Percentiles rank a stretch among this genome's conserved stretches.
Evolutionary conservation across 2,797 vertebrate species (phyloP).

Genomic region (Vespertilio murinus): DNA sequence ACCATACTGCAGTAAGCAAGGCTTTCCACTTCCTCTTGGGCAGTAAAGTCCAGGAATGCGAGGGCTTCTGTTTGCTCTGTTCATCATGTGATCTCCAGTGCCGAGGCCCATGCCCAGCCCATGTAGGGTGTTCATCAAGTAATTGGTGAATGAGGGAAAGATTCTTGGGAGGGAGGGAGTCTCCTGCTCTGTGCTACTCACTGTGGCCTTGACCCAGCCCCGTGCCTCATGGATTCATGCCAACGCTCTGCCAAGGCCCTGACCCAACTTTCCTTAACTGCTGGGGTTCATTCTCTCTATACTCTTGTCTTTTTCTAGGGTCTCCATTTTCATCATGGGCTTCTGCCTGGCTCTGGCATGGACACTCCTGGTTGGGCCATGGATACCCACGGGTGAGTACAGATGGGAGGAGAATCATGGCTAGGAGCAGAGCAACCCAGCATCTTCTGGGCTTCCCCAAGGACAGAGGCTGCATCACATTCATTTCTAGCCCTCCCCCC

Average conservation of each 20-base stretch:
- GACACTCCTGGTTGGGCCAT: conserved; percentile 42
- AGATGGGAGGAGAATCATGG: background rate
- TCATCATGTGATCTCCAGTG: background rate
- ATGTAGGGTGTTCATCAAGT: background rate
- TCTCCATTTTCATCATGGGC: conserved; percentile 50
- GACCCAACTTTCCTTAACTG: background rate
- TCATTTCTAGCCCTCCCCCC: background rate
- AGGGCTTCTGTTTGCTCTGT: conserved; percentile 12
- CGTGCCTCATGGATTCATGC: background rate
- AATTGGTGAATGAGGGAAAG: background rate
- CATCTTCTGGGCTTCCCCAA: background rate
- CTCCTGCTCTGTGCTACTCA: background rate
- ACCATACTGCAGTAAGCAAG: background rate
- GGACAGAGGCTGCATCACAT: background rate
- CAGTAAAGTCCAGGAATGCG: background rate
- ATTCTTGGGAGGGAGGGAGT: background rate
- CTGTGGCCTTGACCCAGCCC: background rate
- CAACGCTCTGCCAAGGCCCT: background rate
- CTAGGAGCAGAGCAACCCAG: background rate
- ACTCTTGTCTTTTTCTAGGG: conserved; percentile 47
- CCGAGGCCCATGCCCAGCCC: background rate
- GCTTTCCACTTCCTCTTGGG: background rate
- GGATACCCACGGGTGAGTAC: conserved; percentile 53
- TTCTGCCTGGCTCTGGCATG: conserved; percentile 38
- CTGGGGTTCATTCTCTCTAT: background rate